Evolutionary conservation across 2,113 vertebrate species (phyloP), one percentile per base, ranked within the genome.

Genomic region (Craseonycteris thonglongyai): DNA sequence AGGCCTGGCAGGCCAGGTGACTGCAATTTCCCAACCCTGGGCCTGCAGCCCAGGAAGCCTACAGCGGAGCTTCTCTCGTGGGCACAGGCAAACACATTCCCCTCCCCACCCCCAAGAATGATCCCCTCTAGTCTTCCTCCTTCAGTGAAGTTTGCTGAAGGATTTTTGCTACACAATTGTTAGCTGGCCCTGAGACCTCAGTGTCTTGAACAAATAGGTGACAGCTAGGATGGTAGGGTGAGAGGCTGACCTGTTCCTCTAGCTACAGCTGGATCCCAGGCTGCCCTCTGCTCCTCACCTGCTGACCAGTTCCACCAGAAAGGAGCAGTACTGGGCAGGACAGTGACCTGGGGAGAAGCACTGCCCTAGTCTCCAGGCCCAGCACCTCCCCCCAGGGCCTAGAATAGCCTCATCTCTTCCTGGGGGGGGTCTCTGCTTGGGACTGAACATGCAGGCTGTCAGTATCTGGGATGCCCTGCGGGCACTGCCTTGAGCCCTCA

Each of bases 151-250:
- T 95, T 97, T 94, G 89, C 85, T 5, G 33, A 94, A 92, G 93
- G 92, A 95, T 97, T 96, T 96, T 97, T 90, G 85, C 74, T 92
- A 45, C 88, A 69, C 90, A 95, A 90, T 97, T 97, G 97, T 95
- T 97, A 96, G 95, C 93, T 91, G 74, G 95, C 86, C 76, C 82
- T 21, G 65, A 94, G 92, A 93, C 92, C 51, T 59, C 75, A 74
- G 89, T 49, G 45, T 61, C 91, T 92, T 96, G 69, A 95, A 30
- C 91, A 96, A 97, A 96, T 45, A 96, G 90, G 63, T 56, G 28
- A 63, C 68, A 24, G 82, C 81, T 82, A 40, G 61, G 83, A 72
- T 33, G 4, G 24, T 26, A 88, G 87, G 82, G 63, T 40, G 40
- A 0, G 19, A 56, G 83, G 66, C 96, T 96, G 96, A 93, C 90